Evolutionary conservation across 2,797 vertebrate genomes (phyloP).

Genomic region (Ptychobarbus kaznakovi): DNA sequence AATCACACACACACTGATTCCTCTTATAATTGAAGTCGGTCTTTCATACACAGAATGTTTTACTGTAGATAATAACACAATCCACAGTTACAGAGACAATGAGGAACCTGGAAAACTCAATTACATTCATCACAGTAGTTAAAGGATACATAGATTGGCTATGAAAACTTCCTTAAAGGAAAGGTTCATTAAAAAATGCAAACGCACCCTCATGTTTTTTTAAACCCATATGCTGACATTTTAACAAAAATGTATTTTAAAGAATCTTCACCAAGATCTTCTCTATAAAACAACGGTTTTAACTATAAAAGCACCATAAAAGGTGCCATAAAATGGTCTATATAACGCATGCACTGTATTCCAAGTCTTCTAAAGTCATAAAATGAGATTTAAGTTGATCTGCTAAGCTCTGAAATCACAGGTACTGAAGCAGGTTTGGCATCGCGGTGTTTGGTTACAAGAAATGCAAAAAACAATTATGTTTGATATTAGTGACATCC

Average conservation of each 20-base stretch:
- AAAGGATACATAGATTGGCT: neutral
- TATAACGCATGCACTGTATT: neutral
- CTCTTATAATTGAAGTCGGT: conserved; percentile 3
- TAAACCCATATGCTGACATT: neutral
- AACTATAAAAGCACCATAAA: conserved; percentile 17
- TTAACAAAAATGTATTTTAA: neutral
- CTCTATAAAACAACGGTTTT: neutral
- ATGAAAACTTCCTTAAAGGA: neutral
- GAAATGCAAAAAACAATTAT: neutral
- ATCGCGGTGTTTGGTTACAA: neutral
- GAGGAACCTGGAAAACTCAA: neutral
- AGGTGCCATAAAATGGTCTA: conserved; percentile 13
- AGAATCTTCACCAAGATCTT: neutral
- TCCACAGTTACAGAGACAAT: neutral
- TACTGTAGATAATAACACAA: conserved; percentile 3
- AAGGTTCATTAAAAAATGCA: neutral
- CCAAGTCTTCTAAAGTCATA: neutral
- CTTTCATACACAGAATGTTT: conserved; percentile 7
- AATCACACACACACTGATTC: conserved; percentile 18
- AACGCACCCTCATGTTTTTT: neutral
- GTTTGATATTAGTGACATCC: neutral
- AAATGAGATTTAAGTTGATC: conserved; percentile 3
- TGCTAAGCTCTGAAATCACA: conserved; percentile 5
- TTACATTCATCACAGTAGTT: neutral
- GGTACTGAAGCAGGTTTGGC: neutral